Base-by-base conservation (phyloP, 2,888 invertebrate genomes). In the Euclidia mi region DNA sequence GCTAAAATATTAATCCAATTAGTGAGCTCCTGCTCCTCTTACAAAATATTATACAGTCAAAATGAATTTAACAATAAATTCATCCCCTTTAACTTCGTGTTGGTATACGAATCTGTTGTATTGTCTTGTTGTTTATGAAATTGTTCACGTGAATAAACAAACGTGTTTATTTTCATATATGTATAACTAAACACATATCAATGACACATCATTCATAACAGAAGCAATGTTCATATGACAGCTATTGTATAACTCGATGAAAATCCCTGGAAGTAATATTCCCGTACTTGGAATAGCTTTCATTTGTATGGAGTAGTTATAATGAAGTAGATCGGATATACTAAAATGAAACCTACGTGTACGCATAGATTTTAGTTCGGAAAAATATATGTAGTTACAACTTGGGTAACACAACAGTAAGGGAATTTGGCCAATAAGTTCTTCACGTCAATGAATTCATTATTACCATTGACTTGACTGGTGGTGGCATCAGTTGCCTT, bases 1-100 rank as follows among this genome's bases (percentile, higher is more conserved):
- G 84, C 80, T 85, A 88, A 88, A 88, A 90, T 91, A 86, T 88
- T 88, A 91, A 92, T 90, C 90, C 87, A 91, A 91, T 92, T 91
- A 90, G 68, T 71, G 72, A 70, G 80, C 69, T 77, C 76, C 70
- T 76, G 65, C 84, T 85, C 80, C 84, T 84, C 78, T 82, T 74
- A 71, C 72, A 78, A 87, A 88, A 87, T 87, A 86, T 88, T 90
- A 86, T 82, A 79, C 79, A 79, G 84, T 84, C 87, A 84, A 86
- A 88, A 87, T 85, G 80, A 81, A 88, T 89, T 88, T 83, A 78
- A 85, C 83, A 87, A 88, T 81, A 82, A 88, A 86, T 88, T 79
- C 76, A 84, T 82, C 77, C 73, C 72, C 68, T 79, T 70, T 58
- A 40, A 66, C 44, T 66, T 56, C 52, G 58, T 45, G 34, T 46